Percentiles rank a stretch among this genome's conserved stretches.
Conservation (phyloP, 1,140 invertebrate genomes). For the Meteorus sp. region DNA sequence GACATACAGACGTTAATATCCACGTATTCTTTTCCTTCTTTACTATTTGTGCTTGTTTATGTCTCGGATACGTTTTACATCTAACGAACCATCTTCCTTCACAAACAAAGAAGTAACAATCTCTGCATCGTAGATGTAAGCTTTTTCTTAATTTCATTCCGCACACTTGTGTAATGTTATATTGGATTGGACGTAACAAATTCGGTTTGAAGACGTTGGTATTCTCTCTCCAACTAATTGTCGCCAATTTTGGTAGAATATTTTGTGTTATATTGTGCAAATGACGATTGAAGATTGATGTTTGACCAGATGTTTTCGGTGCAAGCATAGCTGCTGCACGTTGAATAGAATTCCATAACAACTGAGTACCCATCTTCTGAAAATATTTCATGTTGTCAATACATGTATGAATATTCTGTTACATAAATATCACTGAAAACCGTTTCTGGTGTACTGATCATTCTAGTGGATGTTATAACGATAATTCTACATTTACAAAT, state of each 20-base stretch:
- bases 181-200: constrained; percentile 21
- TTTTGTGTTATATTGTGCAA: no score
- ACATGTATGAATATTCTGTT: not conserved
- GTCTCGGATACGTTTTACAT: constrained; percentile 73
- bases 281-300: no score
- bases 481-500: no score
- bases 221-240: no score
- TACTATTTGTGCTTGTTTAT: constrained; percentile 76
- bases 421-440: not conserved
- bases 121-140: constrained; percentile 70
- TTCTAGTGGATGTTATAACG: no score
- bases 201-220: not conserved
- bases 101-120: constrained; percentile 74
- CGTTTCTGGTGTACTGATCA: no score
- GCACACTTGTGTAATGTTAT: constrained; percentile 33
- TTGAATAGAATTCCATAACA: not conserved
- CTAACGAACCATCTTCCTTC: constrained; percentile 72
- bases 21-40: constrained; percentile 66
- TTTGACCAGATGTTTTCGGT: no score
- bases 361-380: constrained; percentile 9
- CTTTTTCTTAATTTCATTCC: constrained; percentile 65
- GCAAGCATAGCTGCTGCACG: not conserved
- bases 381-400: not conserved
- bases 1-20: constrained; percentile 63
- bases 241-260: no score